Percentiles rank a stretch among this genome's conserved stretches.
phyloP scores from a whole-genome alignment of 2,113 vertebrate genomes.

The Meriones unguiculatus region DNA sequence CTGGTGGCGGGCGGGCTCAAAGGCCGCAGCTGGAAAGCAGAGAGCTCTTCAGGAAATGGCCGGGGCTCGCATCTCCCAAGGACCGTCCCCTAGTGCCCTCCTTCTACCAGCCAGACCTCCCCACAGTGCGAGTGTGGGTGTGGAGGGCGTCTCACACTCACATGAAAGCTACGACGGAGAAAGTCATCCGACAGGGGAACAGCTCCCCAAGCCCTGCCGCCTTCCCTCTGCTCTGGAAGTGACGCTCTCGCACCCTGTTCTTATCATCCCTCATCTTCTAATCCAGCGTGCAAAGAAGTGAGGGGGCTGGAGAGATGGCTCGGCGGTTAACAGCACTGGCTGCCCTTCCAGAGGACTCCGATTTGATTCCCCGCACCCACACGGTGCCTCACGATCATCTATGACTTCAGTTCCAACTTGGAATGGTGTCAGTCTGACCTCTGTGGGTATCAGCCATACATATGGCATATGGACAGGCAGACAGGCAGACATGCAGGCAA shows the following conservation, averaged over 20 bases:
- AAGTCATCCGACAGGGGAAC: neutral
- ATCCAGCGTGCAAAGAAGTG: neutral
- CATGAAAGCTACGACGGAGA: neutral
- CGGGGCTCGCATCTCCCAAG: neutral
- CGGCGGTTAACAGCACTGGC: neutral
- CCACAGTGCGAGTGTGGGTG: neutral
- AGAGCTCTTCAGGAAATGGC: neutral
- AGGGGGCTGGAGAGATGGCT: neutral
- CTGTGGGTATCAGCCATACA: neutral
- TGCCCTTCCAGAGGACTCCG: neutral
- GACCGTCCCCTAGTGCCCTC: neutral
- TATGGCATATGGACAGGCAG: neutral
- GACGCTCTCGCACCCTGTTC: neutral
- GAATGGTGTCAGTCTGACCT: neutral
- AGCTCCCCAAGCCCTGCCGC: neutral
- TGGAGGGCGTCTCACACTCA: neutral
- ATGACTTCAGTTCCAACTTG: neutral
- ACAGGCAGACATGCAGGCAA: neutral
- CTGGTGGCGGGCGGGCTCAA: too few relatives aligned
- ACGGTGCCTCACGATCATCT: neutral
- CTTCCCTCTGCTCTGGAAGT: neutral
- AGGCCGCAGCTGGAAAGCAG: neutral
- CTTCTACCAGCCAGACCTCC: neutral
- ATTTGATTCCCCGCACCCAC: neutral
- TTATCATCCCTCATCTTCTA: neutral